Percentiles rank a stretch among this genome's conserved stretches.
Evolutionary conservation across 1,140 invertebrate genomes (phyloP).

Genomic region (Nephotettix cincticeps): DNA sequence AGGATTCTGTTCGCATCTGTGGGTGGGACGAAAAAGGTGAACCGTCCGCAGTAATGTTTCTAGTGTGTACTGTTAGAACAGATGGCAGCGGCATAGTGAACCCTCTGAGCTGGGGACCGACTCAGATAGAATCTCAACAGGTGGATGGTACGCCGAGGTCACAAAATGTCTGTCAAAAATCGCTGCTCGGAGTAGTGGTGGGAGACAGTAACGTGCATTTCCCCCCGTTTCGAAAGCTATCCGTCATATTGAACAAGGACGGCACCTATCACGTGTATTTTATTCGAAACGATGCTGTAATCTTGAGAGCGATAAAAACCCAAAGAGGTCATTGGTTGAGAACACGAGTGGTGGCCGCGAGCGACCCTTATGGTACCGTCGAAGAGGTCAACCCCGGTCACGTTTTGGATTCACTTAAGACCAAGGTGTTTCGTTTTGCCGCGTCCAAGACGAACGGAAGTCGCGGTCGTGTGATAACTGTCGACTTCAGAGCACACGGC

Average conservation of each 20-base stretch:
- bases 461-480: background rate
- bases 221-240: background rate
- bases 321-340: background rate
- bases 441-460: background rate
- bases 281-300: background rate
- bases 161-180: too few relatives aligned
- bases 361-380: background rate
- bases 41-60: background rate
- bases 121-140: background rate
- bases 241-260: background rate
- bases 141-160: background rate
- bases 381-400: background rate
- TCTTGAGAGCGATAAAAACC: background rate
- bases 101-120: background rate
- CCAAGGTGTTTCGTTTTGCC: background rate
- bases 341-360: background rate
- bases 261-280: constrained; percentile 6
- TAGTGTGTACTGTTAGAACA: background rate
- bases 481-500: background rate
- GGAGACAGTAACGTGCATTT: background rate
- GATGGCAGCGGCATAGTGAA: background rate
- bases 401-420: background rate
- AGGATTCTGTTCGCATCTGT: background rate
- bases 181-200: too few relatives aligned
- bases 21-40: background rate